A percentile compares a stretch with the other conserved stretches of the same genome.
These are phyloP conservation scores for Tetramorium simillimum DNA, from an alignment of 1,140 invertebrate genomes.

Conservation along the genomic window DNA sequence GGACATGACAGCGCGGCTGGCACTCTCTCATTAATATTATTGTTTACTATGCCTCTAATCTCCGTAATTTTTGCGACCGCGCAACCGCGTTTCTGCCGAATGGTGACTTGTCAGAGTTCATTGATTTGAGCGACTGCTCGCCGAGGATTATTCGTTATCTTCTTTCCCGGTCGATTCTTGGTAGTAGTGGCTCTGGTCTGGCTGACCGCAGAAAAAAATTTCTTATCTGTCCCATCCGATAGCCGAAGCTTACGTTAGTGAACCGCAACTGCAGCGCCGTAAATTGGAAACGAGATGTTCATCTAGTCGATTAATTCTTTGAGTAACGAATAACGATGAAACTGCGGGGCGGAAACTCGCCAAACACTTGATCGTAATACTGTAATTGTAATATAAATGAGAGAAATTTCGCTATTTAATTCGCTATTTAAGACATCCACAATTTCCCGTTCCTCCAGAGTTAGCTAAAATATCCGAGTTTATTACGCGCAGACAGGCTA, in stretches of 20 bases:
- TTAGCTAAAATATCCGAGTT: background rate
- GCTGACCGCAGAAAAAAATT: conserved; percentile 34
- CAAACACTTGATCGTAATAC: background rate
- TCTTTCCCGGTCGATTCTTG: conserved; percentile 63
- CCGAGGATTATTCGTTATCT: conserved; percentile 58
- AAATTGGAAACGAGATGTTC: conserved; percentile 40
- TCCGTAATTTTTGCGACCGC: conserved; percentile 63
- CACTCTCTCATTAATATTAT: conserved; percentile 82
- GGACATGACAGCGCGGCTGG: conserved; percentile 66
- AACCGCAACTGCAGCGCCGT: background rate
- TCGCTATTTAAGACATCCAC: too few species aligned
- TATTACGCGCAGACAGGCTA: background rate
- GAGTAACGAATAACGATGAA: conserved; percentile 44
- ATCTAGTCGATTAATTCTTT: conserved; percentile 51
- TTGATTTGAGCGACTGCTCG: conserved; percentile 68
- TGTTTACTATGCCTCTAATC: conserved; percentile 78
- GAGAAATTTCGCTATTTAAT: background rate
- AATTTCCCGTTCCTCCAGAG: background rate
- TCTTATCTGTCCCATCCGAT: conserved; percentile 53
- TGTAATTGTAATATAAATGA: background rate
- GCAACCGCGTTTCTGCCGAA: background rate
- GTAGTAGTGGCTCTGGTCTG: conserved; percentile 38
- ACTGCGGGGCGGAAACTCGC: background rate
- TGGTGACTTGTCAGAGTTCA: conserved; percentile 73
- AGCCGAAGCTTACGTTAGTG: conserved; percentile 40